Evolutionary conservation across 2,797 vertebrate species (phyloP).

Genomic region (Cynodonichthys magdalenae): DNA sequence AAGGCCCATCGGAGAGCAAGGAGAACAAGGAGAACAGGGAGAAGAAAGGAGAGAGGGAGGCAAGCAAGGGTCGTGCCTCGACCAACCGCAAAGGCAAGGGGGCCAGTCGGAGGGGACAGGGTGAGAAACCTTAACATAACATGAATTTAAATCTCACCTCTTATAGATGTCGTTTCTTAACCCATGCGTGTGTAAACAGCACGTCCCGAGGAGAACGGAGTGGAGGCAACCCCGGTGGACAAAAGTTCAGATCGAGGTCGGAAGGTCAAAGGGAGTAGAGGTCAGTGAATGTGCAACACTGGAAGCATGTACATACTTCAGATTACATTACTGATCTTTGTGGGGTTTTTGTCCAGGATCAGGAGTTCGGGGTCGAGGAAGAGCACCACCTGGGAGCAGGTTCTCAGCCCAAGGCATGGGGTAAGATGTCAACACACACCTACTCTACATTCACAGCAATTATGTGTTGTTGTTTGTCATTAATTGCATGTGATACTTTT

Average conservation of each 20-base stretch:
- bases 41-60: conserved; percentile 91
- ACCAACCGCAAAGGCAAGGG: conserved; percentile 88
- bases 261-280: conserved; percentile 73
- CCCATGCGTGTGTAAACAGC: conserved; percentile 63
- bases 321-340: conserved; percentile 19
- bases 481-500: neutral
- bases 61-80: conserved; percentile 83
- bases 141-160: conserved; percentile 1
- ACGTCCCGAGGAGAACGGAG: conserved; percentile 91
- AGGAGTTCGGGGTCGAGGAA: conserved; percentile 89
- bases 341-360: conserved; percentile 78
- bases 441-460: neutral
- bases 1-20: conserved; percentile 81
- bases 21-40: conserved; percentile 97
- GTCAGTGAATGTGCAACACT: conserved; percentile 65
- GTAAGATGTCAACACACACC: conserved; percentile 73
- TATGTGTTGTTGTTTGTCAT: neutral
- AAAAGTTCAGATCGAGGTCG: conserved; percentile 83
- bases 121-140: conserved; percentile 62
- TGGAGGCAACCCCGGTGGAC: conserved; percentile 85
- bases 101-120: conserved; percentile 84
- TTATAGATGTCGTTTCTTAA: neutral
- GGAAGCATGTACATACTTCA: neutral
- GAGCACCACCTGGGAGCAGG: conserved; percentile 85
- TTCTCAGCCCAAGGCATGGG: conserved; percentile 96